Conservation (phyloP, 2,888 invertebrate genomes). For the Dascillus cervinus region DNA sequence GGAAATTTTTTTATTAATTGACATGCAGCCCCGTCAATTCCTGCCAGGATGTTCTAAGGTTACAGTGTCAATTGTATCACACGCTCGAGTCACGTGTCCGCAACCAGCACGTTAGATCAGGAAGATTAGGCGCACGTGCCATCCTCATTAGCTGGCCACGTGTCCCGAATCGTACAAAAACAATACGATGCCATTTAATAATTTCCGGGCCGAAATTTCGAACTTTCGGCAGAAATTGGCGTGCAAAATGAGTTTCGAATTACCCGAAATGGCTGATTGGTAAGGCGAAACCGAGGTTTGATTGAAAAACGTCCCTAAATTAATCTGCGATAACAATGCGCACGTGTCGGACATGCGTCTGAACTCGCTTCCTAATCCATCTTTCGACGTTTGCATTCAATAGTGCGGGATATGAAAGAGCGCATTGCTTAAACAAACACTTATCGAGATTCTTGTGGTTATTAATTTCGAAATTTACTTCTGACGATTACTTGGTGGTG, state of each 20-base stretch:
- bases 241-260: no score
- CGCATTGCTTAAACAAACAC: constrained; percentile 11
- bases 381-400: constrained; percentile 6
- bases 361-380: constrained; percentile 18
- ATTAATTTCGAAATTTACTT: constrained; percentile 3
- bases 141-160: constrained; percentile 20
- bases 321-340: constrained; percentile 29
- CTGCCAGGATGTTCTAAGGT: constrained; percentile 11
- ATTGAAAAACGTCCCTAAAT: constrained; percentile 24
- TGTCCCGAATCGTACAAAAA: no score
- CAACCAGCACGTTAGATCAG: constrained; percentile 17
- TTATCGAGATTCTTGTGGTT: constrained; percentile 13
- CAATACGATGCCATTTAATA: no score
- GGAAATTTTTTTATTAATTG: no score
- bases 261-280: no score
- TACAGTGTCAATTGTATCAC: constrained; percentile 10
- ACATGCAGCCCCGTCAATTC: no score
- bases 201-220: no score
- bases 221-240: no score
- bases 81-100: constrained; percentile 11
- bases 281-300: constrained; percentile 16
- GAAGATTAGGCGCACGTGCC: constrained; percentile 21
- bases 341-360: constrained; percentile 30
- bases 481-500: background rate
- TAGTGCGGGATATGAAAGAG: constrained; percentile 3